Base-by-base conservation (phyloP, 1,140 invertebrate species). In the Diachasma alloeum region DNA sequence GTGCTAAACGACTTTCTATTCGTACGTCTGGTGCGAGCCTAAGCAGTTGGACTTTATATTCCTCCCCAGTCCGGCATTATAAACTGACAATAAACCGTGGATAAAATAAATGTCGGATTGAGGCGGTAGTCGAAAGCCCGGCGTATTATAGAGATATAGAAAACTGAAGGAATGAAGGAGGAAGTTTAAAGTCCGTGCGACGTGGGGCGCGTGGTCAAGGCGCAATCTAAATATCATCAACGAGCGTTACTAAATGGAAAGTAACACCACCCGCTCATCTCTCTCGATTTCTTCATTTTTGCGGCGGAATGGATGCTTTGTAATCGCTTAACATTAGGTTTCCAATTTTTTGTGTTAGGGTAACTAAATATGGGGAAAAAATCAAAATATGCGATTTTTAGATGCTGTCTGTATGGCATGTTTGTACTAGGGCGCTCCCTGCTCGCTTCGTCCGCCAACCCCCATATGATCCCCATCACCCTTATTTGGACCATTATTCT, bases 181-280 rank as follows among this genome's bases (percentile, higher is more conserved):
- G 48, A 53, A 53, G 48, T 53, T 53, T 53, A 53, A 53, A 53
- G n/a, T 53, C 66, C 67, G 44, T 37, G 67, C 67, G 74, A 70
- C 67, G 67, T 69, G 26, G 46, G 59, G 42, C 63, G 48, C 48
- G 48, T 53, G 48, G 48, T 15, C 17, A 15, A 53, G 39, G 39
- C 31, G 74, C 75, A 78, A 78, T 78, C 77, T 78, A 78, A 78
- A 78, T 78, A 78, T 78, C 77, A 78, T 78, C 77, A 78, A 75
- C 77, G 74, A 78, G 69, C 69, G 70, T 75, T 78, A 75, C 69
- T 78, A 75, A 78, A 78, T 75, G 69, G 77, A 78, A 78, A 78
- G 77, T 78, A 78, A 78, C 74, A 72, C 73, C 48, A 72, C 74
- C 39, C 74, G 19, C 53, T 56, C 22, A 70, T 63, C 24, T 76